A percentile compares a stretch with the other conserved stretches of the same genome.
Evolutionary conservation across 2,888 invertebrate genomes (phyloP).

Genomic region (Taphrorychus bicolor): DNA sequence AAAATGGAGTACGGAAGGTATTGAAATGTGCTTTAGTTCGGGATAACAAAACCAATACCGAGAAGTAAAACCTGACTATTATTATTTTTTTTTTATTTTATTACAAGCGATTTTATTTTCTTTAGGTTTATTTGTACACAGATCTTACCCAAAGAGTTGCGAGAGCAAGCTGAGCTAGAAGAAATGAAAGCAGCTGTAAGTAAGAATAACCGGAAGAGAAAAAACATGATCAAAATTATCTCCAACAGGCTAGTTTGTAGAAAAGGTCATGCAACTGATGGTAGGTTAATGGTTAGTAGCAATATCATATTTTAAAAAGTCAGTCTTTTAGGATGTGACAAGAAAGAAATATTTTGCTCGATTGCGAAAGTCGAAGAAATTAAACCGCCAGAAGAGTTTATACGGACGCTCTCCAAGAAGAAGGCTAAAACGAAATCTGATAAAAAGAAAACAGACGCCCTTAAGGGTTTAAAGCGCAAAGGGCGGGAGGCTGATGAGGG

Average conservation of each 20-base stretch:
- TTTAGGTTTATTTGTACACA: conserved; percentile 27
- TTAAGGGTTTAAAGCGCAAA: too few relatives aligned
- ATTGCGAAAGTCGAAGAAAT: conserved; percentile 34
- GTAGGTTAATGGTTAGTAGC: neutral
- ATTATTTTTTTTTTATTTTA: neutral
- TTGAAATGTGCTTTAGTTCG: conserved; percentile 22
- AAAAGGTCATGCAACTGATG: conserved; percentile 9
- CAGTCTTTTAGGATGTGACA: neutral
- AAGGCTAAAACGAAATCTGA: too few relatives aligned
- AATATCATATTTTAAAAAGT: neutral
- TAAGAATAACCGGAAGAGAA: neutral
- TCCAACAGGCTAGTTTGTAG: conserved; percentile 37
- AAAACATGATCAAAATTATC: conserved; percentile 24
- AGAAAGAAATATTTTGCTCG: conserved; percentile 21
- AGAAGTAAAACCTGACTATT: conserved; percentile 14
- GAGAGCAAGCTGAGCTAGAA: too few relatives aligned
- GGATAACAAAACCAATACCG: conserved; percentile 20
- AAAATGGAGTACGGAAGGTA: conserved; percentile 23
- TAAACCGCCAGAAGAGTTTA: neutral
- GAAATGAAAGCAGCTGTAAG: neutral
- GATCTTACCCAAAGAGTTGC: conserved; percentile 13
- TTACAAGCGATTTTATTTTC: too few relatives aligned
- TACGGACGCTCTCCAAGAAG: too few relatives aligned
- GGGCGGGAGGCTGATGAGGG: too few relatives aligned
- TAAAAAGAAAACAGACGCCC: too few relatives aligned